Conservation (phyloP, 1,140 invertebrate species). For the Planococcus citri region DNA sequence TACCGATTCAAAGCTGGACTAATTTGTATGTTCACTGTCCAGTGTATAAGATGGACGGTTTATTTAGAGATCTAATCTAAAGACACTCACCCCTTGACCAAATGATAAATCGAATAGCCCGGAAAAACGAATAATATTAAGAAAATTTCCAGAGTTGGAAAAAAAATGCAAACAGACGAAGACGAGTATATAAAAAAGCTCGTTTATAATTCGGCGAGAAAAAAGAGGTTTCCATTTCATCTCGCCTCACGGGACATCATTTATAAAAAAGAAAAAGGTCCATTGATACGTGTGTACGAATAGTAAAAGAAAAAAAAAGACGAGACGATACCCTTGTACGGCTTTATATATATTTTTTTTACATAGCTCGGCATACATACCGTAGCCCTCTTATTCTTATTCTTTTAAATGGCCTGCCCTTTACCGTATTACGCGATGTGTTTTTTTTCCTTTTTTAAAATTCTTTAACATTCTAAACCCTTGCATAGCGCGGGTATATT, state of each 20-base stretch:
- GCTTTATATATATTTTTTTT: background rate
- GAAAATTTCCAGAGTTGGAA: background rate
- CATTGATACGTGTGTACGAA: conserved; percentile 10
- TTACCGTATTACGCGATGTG: background rate
- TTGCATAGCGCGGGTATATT: background rate
- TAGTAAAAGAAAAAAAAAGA: conserved; percentile 1
- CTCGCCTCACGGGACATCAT: conserved; percentile 16
- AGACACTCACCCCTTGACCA: too few species aligned
- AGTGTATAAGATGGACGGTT: too few species aligned
- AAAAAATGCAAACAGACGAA: background rate
- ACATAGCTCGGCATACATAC: background rate
- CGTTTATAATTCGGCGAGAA: conserved; percentile 11
- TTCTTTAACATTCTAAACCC: conserved; percentile 15
- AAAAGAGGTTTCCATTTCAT: conserved; percentile 10
- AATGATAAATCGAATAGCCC: conserved; percentile 9
- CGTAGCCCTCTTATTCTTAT: background rate
- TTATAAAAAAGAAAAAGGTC: conserved; percentile 7
- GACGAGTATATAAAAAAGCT: background rate
- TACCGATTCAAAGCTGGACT: too few species aligned
- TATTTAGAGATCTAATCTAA: too few species aligned
- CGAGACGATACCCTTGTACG: background rate
- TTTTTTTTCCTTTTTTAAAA: conserved; percentile 11
- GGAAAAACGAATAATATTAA: too few species aligned
- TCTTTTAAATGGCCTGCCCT: conserved; percentile 11
- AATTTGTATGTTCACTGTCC: too few species aligned